Evolutionary conservation across 2,888 invertebrate species (phyloP), one percentile per base, ranked within the genome.

Genomic region (Ceramica pisi): DNA sequence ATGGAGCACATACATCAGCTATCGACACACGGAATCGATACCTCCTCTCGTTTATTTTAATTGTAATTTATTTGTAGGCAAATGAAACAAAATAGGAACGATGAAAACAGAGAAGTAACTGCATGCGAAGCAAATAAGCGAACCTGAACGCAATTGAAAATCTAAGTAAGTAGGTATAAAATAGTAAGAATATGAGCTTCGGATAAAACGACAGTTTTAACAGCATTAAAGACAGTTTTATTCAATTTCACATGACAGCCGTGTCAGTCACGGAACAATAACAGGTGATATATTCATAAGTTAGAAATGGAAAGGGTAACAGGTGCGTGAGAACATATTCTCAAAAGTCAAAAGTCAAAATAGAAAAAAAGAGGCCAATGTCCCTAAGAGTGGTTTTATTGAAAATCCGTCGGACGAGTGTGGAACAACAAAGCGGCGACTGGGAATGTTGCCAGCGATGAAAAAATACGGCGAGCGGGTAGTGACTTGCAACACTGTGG

Each of bases 401-500:
- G 94, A 95, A 94, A 94, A 93, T 91, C 89, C 83, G 87, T 89
- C 89, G 89, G 90, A 87, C 90, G 91, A 92, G 92, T 92, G 90
- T 89, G 88, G 91, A 86, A 89, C 92, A 91, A 94, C 94, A 94
- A 93, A 93, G 93, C 92, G 89, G 87, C 89, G 90, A 90, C 89
- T 90, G 88, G 73, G 92, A 93, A 92, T 91, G 92, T 92, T 92
- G 90, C 90, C 88, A 89, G 87, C 87, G 88, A 91, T 85, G 78
- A 92, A 92, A 94, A 93, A 90, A 91, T 89, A 89, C 87, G 83
- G 75, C 78, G 77, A 73, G 68, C 82, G 75, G 84, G 86, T 89
- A 90, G 89, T 96, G 96, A 96, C 96, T 96, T 96, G 96, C 96
- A 93, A 92, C 90, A 91, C 88, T 88, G 89, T 86, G 90, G 91